Base-by-base conservation (phyloP, 2,888 invertebrate species). In the Diarsia dahlii region DNA sequence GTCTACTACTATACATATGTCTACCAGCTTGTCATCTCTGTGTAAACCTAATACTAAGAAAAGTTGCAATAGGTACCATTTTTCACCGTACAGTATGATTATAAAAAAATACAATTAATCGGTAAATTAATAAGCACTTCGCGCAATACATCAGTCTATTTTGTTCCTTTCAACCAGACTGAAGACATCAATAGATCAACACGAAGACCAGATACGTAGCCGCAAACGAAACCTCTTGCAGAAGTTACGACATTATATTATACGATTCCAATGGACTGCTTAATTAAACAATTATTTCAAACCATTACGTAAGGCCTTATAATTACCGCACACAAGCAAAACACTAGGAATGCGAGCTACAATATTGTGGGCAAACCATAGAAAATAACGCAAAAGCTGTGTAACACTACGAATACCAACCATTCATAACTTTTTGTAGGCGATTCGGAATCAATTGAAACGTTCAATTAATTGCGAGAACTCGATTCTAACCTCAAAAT, bases 401-500 rank as follows among this genome's bases (percentile, higher is more conserved):
- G 46, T 20, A 88, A 90, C 91, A 87, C 89, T 86, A 84, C 90
- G 80, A 90, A 93, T 90, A 86, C 88, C 89, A 73, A 78, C 81
- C 90, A 90, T 91, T 90, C 87, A 87, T 86, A 88, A 75, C 84
- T 91, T 92, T 92, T 93, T 91, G 90, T 90, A 87, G 80, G 82
- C 91, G 88, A 92, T 90, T 90, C 85, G 81, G 85, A 90, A 91
- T 93, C 91, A 90, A 92, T 90, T 88, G 84, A 85, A 85, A 84
- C 86, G 82, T 89, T 91, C 88, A 92, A 92, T 92, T 91, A 93
- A 93, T 92, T 88, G 89, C 92, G 88, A 91, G 92, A 92, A 93
- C 88, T 92, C 92, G 91, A 92, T 92, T 92, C 90, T 93, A 94
- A 93, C 94, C 94, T 94, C 92, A 94, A 93, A 91, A 92, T 90